These are phyloP conservation scores for Threskiornis aethiopicus DNA, from an alignment of 2,797 vertebrate genomes.

Conservation along the genomic window DNA sequence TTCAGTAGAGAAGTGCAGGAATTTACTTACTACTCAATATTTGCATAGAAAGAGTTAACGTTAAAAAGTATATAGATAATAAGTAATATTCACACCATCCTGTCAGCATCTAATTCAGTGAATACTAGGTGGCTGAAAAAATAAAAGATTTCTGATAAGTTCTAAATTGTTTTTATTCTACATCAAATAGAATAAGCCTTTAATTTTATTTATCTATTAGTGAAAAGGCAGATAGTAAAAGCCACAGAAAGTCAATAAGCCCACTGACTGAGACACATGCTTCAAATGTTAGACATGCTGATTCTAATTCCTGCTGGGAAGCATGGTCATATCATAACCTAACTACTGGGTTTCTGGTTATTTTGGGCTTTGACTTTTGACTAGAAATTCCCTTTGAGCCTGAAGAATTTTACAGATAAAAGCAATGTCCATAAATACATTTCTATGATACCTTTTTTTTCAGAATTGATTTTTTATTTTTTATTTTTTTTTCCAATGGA, in stretches of 20 bases:
- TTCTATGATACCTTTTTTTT: neutral
- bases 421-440: neutral
- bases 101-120: neutral
- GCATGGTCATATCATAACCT: neutral
- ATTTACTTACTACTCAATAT: neutral
- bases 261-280: neutral
- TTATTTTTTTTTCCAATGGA: neutral
- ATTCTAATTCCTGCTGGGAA: neutral
- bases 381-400: neutral
- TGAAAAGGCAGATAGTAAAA: constrained; percentile 7
- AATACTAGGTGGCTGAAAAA: neutral
- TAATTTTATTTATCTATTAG: constrained; percentile 24
- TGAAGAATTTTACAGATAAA: neutral
- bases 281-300: neutral
- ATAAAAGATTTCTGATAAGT: neutral
- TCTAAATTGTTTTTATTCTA: constrained; percentile 10
- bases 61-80: neutral
- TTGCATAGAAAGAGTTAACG: neutral
- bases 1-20: neutral
- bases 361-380: neutral
- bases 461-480: neutral
- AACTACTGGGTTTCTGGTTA: neutral
- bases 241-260: constrained; percentile 25
- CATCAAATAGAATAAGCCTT: constrained; percentile 20
- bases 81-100: neutral